Evolutionary conservation across 2,888 invertebrate genomes (phyloP).

Genomic region (Callosobruchus maculatus): DNA sequence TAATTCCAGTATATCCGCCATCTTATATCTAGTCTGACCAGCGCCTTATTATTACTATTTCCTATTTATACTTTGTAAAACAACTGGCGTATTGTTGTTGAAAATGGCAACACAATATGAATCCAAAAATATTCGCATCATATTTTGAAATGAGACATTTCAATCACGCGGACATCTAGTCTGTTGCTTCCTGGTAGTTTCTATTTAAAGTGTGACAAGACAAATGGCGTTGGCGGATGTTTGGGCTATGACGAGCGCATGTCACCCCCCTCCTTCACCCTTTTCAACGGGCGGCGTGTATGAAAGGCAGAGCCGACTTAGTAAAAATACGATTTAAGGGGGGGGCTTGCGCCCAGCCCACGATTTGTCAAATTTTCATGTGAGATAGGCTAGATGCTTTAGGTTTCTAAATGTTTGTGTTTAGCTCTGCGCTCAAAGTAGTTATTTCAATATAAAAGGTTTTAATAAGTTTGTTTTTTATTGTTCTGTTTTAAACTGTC

Average conservation of each 20-base stretch:
- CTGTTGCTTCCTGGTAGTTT: not conserved
- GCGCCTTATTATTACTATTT: no score
- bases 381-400: not conserved
- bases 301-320: not conserved
- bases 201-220: slow-evolving; percentile 1
- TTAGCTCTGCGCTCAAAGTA: no score
- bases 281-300: not conserved
- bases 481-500: no score
- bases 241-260: slow-evolving; percentile 12
- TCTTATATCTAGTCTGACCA: no score
- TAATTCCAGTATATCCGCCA: no score
- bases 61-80: no score
- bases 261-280: not conserved
- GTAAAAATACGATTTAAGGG: not conserved
- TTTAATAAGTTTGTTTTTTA: no score
- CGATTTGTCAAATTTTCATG: not conserved
- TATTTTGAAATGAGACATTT: not conserved
- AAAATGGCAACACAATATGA: not conserved
- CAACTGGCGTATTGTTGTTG: no score
- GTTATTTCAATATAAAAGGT: no score
- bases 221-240: slow-evolving; percentile 14
- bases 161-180: not conserved
- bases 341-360: not conserved
- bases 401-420: not conserved
- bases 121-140: not conserved